These are phyloP conservation scores for Tenthredo distinguenda DNA, from an alignment of 2,888 invertebrate genomes.

Conservation along the genomic window DNA sequence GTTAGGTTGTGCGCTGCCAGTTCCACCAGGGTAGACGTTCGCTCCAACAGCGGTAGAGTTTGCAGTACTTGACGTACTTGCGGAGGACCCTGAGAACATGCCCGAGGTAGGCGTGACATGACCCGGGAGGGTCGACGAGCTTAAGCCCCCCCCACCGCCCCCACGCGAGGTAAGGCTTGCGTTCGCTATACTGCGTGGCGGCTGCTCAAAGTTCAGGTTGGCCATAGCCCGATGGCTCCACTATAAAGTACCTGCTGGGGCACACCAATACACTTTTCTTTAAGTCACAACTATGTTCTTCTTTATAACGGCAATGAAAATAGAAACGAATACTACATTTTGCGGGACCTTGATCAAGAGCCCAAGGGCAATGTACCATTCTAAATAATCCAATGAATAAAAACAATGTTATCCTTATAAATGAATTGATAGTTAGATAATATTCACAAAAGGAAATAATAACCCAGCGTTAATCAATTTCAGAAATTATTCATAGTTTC, in stretches of 20 bases:
- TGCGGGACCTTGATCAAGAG: neutral
- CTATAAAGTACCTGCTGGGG: constrained; percentile 68
- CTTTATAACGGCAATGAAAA: constrained; percentile 17
- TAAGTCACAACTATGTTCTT: constrained; percentile 40
- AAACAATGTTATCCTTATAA: neutral
- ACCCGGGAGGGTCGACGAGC: constrained; percentile 83
- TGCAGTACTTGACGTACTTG: constrained; percentile 74
- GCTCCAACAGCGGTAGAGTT: constrained; percentile 75
- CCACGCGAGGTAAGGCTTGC: constrained; percentile 85
- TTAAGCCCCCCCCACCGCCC: constrained; percentile 83
- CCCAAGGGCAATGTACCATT: neutral
- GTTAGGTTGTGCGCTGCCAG: constrained; percentile 78
- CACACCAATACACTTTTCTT: constrained; percentile 62
- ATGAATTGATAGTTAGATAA: neutral
- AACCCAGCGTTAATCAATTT: neutral
- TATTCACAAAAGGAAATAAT: neutral
- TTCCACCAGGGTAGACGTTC: constrained; percentile 74
- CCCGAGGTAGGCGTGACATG: constrained; percentile 88
- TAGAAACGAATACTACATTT: neutral
- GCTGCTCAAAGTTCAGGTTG: constrained; percentile 94
- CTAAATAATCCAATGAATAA: neutral
- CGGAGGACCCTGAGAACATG: constrained; percentile 81
- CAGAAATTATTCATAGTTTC: neutral
- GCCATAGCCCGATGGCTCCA: constrained; percentile 88
- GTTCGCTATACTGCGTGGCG: constrained; percentile 93